phyloP scores from a whole-genome alignment of 2,113 vertebrate genomes.

The Plestiodon gilberti region DNA sequence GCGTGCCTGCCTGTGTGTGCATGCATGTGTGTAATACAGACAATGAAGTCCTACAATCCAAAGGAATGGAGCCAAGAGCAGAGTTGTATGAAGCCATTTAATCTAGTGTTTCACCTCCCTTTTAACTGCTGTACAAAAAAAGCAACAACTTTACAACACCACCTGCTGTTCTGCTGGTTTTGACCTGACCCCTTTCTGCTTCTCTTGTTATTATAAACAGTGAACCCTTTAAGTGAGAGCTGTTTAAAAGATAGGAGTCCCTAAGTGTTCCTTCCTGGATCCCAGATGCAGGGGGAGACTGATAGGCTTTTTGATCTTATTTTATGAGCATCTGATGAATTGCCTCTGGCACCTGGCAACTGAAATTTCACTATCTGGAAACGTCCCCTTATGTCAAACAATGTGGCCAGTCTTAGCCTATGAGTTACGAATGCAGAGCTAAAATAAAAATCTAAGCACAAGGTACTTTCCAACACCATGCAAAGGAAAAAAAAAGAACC shows the following conservation, averaged over 20 bases:
- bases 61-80: slow-evolving; percentile 61
- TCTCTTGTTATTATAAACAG: slow-evolving; percentile 90
- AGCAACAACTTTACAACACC: slow-evolving; percentile 77
- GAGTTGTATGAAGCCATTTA: slow-evolving; percentile 41
- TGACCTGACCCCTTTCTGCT: slow-evolving; percentile 86
- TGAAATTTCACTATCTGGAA: slow-evolving; percentile 84
- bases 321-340: slow-evolving; percentile 85
- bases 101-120: slow-evolving; percentile 66
- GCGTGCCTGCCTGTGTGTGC: too few relatives aligned
- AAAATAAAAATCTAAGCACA: slow-evolving; percentile 47
- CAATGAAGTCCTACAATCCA: slow-evolving; percentile 22
- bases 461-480: slow-evolving; percentile 66
- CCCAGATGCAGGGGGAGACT: slow-evolving; percentile 79
- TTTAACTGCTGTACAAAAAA: slow-evolving; percentile 49
- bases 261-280: slow-evolving; percentile 83
- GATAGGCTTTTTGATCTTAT: slow-evolving; percentile 84
- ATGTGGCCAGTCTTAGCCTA: slow-evolving; percentile 71
- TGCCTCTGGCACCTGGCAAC: slow-evolving; percentile 84
- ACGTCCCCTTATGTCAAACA: slow-evolving; percentile 83
- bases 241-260: slow-evolving; percentile 82
- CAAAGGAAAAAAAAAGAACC: neutral
- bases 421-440: slow-evolving; percentile 51
- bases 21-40: too few relatives aligned
- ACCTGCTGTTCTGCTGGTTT: slow-evolving; percentile 81
- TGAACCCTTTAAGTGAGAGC: slow-evolving; percentile 85